phyloP scores from a whole-genome alignment of 2,888 invertebrate species.

The Conus canariensis region DNA sequence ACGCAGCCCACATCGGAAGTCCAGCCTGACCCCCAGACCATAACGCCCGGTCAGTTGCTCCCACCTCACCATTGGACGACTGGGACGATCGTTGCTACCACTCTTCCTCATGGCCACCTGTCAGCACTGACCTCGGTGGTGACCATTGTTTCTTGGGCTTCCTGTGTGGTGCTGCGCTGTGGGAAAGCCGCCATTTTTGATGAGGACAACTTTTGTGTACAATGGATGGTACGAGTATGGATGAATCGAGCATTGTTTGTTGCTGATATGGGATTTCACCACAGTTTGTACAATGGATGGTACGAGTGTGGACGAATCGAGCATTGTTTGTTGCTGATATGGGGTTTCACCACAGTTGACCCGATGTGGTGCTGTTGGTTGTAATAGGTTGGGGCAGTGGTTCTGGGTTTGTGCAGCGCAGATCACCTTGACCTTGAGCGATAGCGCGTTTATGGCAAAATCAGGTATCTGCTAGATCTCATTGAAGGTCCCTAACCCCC shows the following conservation, averaged over 20 bases:
- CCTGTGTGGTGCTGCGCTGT: neutral
- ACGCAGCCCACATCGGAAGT: neutral
- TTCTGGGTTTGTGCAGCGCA: no score
- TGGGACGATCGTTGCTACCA: neutral
- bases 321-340: neutral
- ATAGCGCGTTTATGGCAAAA: no score
- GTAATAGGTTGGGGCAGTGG: neutral
- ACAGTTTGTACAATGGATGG: neutral
- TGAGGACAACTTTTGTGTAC: neutral
- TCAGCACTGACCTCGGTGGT: neutral
- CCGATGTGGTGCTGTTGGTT: no score
- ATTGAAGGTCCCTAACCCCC: no score
- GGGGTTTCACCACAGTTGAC: neutral
- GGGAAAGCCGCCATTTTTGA: neutral
- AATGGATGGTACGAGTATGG: neutral
- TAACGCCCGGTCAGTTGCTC: neutral
- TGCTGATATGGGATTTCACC: neutral
- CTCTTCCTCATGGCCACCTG: neutral
- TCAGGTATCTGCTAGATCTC: no score
- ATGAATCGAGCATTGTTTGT: neutral
- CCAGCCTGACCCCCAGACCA: neutral
- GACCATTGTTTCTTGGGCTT: constrained; percentile 4
- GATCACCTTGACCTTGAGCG: no score
- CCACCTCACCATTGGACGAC: no score
- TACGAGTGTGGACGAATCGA: no score